A percentile compares a stretch with the other conserved stretches of the same genome.
Conservation (phyloP, 2,888 invertebrate species). For the Pseudoips prasinana region DNA sequence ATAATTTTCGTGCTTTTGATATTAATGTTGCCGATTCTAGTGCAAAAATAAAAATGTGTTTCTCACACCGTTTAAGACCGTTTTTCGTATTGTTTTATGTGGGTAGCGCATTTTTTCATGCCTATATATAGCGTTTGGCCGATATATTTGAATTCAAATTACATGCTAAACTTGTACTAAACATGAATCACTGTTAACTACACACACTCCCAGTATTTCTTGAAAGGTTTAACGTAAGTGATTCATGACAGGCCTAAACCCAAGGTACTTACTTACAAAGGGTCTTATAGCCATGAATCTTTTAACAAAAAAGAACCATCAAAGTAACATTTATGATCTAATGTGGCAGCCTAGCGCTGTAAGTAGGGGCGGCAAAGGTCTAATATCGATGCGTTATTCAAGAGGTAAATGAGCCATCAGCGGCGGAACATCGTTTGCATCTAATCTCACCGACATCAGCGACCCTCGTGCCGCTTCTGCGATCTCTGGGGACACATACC, state of each 20-base stretch:
- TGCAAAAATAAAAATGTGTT: no score
- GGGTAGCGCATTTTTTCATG: no score
- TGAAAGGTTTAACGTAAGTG: no score
- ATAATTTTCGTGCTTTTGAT: no score
- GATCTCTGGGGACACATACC: constrained; percentile 46
- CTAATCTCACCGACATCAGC: constrained; percentile 67
- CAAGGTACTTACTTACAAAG: not conserved
- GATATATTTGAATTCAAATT: no score
- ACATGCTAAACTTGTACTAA: no score
- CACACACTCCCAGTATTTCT: no score
- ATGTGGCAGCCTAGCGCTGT: constrained; percentile 20
- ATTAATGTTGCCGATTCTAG: no score
- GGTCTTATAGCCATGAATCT: constrained; percentile 1
- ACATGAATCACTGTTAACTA: no score
- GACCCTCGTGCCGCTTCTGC: constrained; percentile 38
- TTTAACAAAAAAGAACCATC: constrained; percentile 23
- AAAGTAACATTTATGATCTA: constrained; percentile 27
- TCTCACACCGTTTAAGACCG: no score
- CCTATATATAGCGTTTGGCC: no score
- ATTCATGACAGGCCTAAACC: not conserved
- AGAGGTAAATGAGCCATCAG: constrained; percentile 77
- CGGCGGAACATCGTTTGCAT: constrained; percentile 71
- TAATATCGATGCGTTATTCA: constrained; percentile 73
- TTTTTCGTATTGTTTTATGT: no score
- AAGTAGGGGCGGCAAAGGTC: constrained; percentile 42